A percentile compares a stretch with the other conserved stretches of the same genome.
These are phyloP conservation scores for Betta splendens DNA, from an alignment of 2,797 vertebrate genomes.

Conservation along the genomic window DNA sequence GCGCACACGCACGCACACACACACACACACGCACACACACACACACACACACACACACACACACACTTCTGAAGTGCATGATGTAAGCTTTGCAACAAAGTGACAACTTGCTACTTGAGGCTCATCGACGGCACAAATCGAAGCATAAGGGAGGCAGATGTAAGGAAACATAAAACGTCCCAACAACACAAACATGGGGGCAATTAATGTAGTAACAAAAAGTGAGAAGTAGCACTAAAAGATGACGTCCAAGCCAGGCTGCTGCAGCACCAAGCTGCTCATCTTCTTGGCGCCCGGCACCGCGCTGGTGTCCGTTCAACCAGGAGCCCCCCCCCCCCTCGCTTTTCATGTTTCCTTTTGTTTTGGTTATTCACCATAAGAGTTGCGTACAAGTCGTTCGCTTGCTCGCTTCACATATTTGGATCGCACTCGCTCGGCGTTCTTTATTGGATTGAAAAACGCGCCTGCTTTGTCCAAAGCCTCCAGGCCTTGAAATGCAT, in stretches of 20 bases:
- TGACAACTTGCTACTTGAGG: conserved; percentile 9
- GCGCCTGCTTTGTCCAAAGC: conserved; percentile 52
- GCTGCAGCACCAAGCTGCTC: conserved; percentile 55
- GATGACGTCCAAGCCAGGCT: conserved; percentile 43
- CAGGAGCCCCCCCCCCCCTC: conserved; percentile 28
- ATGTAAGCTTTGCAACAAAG: conserved; percentile 16
- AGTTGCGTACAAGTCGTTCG: conserved; percentile 48
- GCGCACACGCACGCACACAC: no score
- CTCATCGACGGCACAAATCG: conserved; percentile 18
- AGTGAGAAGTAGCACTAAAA: conserved; percentile 39
- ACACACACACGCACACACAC: background rate
- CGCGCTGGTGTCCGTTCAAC: conserved; percentile 58
- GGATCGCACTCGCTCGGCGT: conserved; percentile 54
- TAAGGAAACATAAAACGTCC: conserved; percentile 19
- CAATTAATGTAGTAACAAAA: conserved; percentile 39
- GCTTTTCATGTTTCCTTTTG: conserved; percentile 49
- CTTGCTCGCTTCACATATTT: conserved; percentile 59
- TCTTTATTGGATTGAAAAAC: conserved; percentile 63
- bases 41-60: background rate
- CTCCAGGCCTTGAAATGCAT: conserved; percentile 67
- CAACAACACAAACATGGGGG: conserved; percentile 5
- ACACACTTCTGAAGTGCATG: conserved; percentile 3
- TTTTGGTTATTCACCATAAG: conserved; percentile 57
- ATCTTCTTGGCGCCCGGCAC: conserved; percentile 55
- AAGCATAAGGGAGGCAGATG: conserved; percentile 30